phyloP scores from a whole-genome alignment of 1,140 invertebrate genomes.

The Bombus picipes region DNA sequence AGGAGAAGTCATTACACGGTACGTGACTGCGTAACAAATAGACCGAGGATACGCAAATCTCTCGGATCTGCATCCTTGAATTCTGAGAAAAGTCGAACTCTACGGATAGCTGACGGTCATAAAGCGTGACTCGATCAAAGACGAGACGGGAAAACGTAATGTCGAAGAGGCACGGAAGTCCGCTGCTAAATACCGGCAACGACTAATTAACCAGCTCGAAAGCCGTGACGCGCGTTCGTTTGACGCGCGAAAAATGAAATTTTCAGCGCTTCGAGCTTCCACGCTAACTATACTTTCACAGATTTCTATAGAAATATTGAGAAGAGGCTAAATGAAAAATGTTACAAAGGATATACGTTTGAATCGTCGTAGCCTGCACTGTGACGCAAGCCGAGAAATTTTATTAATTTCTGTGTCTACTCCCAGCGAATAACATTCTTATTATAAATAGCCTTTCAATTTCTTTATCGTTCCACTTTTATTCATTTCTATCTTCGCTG shows the following conservation, averaged over 20 bases:
- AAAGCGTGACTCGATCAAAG: conserved; percentile 31
- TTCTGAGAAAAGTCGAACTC: conserved; percentile 19
- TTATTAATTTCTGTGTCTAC: no score
- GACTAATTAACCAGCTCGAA: conserved; percentile 17
- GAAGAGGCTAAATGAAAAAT: background rate
- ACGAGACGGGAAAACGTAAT: conserved; percentile 1
- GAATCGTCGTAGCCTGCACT: no score
- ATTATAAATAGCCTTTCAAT: no score
- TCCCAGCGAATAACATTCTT: no score
- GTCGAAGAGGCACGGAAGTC: background rate
- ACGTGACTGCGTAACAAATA: conserved; percentile 54
- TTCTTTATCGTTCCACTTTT: no score
- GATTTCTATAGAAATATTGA: background rate
- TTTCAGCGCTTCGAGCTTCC: background rate
- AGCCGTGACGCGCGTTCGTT: background rate
- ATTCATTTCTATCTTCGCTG: no score
- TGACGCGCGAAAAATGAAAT: background rate
- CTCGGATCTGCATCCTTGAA: conserved; percentile 47
- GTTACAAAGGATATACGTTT: no score
- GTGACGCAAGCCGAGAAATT: no score
- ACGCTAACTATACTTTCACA: background rate
- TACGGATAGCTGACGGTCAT: background rate
- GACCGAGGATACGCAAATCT: conserved; percentile 50
- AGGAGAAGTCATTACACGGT: conserved; percentile 43
- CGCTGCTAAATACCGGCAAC: background rate